A percentile compares a stretch with the other conserved stretches of the same genome.
Conservation (phyloP, 2,888 invertebrate species). For the Euzetes globulus region DNA sequence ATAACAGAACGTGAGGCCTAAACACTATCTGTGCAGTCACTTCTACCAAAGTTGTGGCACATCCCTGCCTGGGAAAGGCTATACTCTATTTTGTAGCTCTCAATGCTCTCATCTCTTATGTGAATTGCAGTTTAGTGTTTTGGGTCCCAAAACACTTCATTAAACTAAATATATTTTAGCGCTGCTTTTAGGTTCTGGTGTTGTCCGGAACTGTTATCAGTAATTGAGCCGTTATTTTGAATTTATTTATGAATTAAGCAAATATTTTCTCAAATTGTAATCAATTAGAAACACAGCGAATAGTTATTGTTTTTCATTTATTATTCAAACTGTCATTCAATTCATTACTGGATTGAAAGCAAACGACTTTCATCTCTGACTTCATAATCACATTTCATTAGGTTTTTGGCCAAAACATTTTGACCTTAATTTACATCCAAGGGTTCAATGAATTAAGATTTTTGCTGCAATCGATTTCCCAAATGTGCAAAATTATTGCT, state of each 20-base stretch:
- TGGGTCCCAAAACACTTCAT: slow-evolving; percentile 14
- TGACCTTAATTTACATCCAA: background rate
- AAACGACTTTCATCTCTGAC: background rate
- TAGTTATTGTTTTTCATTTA: background rate
- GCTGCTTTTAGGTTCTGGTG: background rate
- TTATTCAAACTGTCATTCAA: no score
- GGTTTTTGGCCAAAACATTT: no score
- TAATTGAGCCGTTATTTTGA: background rate
- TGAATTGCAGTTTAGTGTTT: slow-evolving; percentile 20
- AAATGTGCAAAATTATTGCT: background rate
- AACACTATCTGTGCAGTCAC: background rate
- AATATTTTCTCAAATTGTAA: background rate
- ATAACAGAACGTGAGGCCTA: background rate
- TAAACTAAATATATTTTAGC: background rate
- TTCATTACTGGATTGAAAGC: background rate
- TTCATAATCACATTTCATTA: no score
- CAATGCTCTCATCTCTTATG: background rate
- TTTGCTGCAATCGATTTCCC: background rate
- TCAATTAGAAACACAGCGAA: background rate
- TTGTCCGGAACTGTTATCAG: no score
- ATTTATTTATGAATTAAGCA: background rate
- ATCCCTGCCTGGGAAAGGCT: background rate
- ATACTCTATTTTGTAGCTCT: background rate
- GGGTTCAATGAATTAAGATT: background rate
- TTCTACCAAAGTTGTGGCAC: background rate